Evolutionary conservation across 2,888 invertebrate species (phyloP), one percentile per base, ranked within the genome.

Genomic region (Falcaria lacertinaria): DNA sequence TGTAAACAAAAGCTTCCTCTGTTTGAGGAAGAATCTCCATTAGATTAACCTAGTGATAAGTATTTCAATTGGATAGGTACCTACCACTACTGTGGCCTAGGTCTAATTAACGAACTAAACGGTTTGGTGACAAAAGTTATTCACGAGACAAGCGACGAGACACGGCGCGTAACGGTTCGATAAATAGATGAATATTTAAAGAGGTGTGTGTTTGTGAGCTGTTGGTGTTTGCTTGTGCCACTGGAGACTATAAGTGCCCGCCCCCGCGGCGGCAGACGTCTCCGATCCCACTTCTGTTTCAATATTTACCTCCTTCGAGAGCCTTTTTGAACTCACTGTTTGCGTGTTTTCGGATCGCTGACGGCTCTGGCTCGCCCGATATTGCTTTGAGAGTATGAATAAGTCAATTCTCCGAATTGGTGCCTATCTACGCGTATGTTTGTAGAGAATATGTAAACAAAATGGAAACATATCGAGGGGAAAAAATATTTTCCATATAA

Each of bases 271-370:
- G 68, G 64, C 74, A 74, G 85, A 81, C 82, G 80, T 79, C 85
- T 83, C 77, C 82, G 80, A 86, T 87, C 84, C 85, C 85, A 83
- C 85, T 85, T 84, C 88, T 87, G 81, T 80, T 88, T 84, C 88
- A 89, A 89, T 89, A 89, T 89, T 89, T 88, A 88, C 88, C 79
- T 79, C 76, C 78, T 87, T 81, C 83, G 81, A 86, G 87, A 86
- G 87, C 83, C 88, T 87, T 88, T 88, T 87, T 86, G 86, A 87
- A 85, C 83, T 81, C 79, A 72, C 75, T 88, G 87, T 89, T 88
- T 88, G 86, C 83, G 77, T 86, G 86, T 87, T 86, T 87, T 85
- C 84, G 83, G 86, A 87, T 88, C 87, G 84, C 81, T 88, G 83
- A 82, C 87, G 82, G 83, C 82, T 82, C 70, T 73, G 69, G 69